Conservation (phyloP, 37 sponge, comb jelly and placozoan genomes). For the Agelas oroides region DNA sequence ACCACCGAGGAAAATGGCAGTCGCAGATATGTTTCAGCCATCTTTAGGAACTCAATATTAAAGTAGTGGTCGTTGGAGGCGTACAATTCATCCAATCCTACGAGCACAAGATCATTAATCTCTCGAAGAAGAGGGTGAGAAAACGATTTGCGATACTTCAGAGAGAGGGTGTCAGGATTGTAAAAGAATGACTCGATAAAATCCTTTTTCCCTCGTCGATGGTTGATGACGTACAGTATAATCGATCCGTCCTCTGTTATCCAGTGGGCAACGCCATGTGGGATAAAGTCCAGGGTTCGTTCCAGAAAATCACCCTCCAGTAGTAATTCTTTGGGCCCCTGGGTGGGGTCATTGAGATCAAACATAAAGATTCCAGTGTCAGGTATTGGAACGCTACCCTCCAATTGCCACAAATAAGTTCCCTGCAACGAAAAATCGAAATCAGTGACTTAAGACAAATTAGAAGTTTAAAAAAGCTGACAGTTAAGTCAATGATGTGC, state of each 20-base stretch:
- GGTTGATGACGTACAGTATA: slow-evolving; percentile 42
- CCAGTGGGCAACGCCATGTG: slow-evolving; percentile 59
- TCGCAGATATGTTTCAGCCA: neutral
- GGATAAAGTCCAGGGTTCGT: slow-evolving; percentile 12
- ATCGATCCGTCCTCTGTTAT: slow-evolving; percentile 27
- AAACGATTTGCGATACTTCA: slow-evolving; percentile 17
- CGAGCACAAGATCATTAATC: slow-evolving; percentile 29
- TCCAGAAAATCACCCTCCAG: slow-evolving; percentile 1
- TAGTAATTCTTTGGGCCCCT: neutral
- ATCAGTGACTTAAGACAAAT: neutral
- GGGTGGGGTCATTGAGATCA: slow-evolving; percentile 20
- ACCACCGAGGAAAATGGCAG: neutral
- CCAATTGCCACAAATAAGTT: neutral
- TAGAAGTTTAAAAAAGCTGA: neutral
- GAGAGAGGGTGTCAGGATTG: neutral
- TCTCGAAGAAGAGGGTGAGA: neutral
- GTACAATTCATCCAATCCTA: slow-evolving; percentile 20
- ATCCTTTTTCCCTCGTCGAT: slow-evolving; percentile 13
- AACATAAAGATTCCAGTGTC: slow-evolving; percentile 24
- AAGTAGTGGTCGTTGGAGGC: slow-evolving; percentile 30
- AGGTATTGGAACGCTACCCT: neutral
- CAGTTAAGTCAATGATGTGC: no score
- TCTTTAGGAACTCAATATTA: neutral
- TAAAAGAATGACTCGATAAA: slow-evolving; percentile 37
- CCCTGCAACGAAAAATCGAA: neutral